These are phyloP conservation scores for Trididemnum nubilum DNA, from an alignment of 23 tunicate species.

Conservation along the genomic window DNA sequence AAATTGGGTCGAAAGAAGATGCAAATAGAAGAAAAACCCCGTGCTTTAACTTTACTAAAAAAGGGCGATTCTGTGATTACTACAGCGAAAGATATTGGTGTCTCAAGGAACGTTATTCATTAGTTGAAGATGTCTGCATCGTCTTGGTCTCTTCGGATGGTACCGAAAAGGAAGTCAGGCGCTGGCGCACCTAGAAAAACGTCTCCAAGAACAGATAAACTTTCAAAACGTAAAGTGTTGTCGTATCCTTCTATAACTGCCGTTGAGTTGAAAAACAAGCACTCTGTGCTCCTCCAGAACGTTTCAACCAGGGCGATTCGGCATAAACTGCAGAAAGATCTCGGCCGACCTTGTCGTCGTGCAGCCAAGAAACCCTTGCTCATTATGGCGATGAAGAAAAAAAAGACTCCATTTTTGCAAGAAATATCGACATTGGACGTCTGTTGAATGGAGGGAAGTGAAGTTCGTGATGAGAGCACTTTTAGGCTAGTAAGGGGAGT, in stretches of 20 bases:
- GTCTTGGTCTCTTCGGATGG: constrained; percentile 17
- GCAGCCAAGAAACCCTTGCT: constrained; percentile 35
- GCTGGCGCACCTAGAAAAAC: constrained; percentile 6
- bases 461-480: constrained; percentile 24
- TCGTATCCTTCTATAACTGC: constrained; percentile 21
- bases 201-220: constrained; percentile 20
- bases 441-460: constrained; percentile 29
- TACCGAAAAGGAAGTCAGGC: constrained; percentile 21
- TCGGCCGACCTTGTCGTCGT: constrained; percentile 3
- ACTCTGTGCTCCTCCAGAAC: constrained; percentile 12
- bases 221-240: constrained; percentile 20
- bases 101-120: constrained; percentile 10
- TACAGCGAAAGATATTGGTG: constrained; percentile 32
- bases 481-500: constrained; percentile 27
- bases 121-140: constrained; percentile 18
- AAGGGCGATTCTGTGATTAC: constrained; percentile 16
- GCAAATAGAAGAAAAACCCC: constrained; percentile 22
- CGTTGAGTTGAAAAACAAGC: constrained; percentile 23
- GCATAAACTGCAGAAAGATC: constrained; percentile 14
- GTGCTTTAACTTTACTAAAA: constrained; percentile 11
- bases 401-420: constrained; percentile 31
- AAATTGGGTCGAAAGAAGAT: constrained; percentile 2
- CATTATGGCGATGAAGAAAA: not conserved
- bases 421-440: constrained; percentile 24
- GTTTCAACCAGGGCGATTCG: constrained; percentile 27